Conservation (phyloP, 2,113 vertebrate genomes). For the Alligator mississippiensis region DNA sequence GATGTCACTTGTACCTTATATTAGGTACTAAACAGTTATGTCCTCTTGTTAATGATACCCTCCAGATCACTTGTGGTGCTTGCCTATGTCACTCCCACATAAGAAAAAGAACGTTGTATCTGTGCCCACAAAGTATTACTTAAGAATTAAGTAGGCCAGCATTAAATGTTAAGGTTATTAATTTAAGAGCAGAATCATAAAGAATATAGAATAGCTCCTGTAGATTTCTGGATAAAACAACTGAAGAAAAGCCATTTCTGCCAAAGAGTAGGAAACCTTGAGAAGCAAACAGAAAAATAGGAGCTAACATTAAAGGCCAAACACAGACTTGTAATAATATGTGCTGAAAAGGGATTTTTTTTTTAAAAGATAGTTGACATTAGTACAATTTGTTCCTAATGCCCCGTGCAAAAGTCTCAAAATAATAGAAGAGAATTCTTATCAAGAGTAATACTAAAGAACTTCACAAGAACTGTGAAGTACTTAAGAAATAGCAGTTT, state of each 20-base stretch:
- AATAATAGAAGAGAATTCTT: background rate
- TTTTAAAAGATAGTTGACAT: background rate
- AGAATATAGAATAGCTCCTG: background rate
- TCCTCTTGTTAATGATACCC: background rate
- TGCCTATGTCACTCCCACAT: background rate
- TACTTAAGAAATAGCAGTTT: background rate
- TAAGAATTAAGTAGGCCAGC: background rate
- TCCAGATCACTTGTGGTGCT: background rate
- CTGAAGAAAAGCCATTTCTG: background rate
- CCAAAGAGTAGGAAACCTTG: background rate
- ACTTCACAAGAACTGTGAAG: background rate
- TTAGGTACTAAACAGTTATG: background rate
- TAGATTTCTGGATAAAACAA: background rate
- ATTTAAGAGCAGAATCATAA: background rate
- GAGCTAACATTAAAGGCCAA: background rate
- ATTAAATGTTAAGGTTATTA: background rate
- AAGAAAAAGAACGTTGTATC: background rate
- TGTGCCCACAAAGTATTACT: background rate
- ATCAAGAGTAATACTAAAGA: background rate
- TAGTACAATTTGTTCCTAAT: background rate
- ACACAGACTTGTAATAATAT: background rate
- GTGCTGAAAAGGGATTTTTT: fast-evolving
- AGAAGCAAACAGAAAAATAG: background rate
- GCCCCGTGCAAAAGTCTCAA: background rate
- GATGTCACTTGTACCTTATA: fast-evolving